Evolutionary conservation across 2,797 vertebrate genomes (phyloP).

Genomic region (Poecile montanus): DNA sequence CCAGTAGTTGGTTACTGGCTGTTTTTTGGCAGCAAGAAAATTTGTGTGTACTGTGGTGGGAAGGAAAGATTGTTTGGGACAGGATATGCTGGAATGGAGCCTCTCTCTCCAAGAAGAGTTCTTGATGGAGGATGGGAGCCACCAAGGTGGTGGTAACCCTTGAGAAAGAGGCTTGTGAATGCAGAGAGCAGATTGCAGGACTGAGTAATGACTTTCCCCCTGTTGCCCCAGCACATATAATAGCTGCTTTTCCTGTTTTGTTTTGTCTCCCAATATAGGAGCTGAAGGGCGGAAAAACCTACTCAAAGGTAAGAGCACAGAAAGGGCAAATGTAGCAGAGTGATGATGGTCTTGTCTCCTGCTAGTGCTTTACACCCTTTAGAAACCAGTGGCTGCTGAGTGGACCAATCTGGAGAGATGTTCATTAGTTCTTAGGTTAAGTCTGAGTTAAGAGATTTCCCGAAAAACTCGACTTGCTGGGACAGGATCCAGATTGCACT

Average conservation of each 20-base stretch:
- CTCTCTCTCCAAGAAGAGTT: not conserved
- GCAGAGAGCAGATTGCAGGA: not conserved
- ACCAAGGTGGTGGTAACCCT: not conserved
- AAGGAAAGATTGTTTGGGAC: not conserved
- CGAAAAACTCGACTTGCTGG: not conserved
- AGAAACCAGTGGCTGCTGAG: not conserved
- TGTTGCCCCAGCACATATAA: conserved; percentile 6
- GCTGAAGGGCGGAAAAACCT: conserved; percentile 96
- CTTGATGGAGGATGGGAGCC: not conserved
- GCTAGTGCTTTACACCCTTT: not conserved
- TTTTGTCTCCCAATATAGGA: conserved; percentile 86
- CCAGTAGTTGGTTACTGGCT: not conserved
- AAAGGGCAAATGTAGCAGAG: not conserved
- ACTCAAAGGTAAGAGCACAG: conserved; percentile 89
- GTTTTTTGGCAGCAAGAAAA: not conserved
- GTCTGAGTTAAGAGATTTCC: conserved; percentile 6
- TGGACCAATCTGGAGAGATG: not conserved
- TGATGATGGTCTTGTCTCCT: not conserved
- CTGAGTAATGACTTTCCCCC: not conserved
- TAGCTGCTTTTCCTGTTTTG: conserved; percentile 72
- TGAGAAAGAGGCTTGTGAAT: not conserved
- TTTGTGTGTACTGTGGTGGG: not conserved
- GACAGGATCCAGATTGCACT: conserved; percentile 45
- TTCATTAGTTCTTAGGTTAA: not conserved
- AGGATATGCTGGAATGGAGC: not conserved